Evolutionary conservation across 2,113 vertebrate species (phyloP).

Genomic region (Dipodomys spectabilis): DNA sequence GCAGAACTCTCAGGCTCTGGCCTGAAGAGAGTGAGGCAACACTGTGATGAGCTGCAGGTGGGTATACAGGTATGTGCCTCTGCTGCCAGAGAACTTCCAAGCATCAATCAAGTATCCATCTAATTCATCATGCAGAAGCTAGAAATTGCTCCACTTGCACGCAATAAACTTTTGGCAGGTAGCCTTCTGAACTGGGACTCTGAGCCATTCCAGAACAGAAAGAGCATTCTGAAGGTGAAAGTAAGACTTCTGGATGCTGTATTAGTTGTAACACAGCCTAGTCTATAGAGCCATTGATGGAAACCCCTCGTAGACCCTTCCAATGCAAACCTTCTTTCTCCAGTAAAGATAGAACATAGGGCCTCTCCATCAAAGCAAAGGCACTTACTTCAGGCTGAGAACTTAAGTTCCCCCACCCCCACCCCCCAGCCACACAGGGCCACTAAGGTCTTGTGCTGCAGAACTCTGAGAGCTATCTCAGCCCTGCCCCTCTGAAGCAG

Average conservation of each 20-base stretch:
- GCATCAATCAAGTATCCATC: background rate
- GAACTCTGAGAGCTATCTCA: background rate
- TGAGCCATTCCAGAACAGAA: background rate
- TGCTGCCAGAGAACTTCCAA: background rate
- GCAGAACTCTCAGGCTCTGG: background rate
- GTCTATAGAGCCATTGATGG: background rate
- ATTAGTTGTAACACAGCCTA: background rate
- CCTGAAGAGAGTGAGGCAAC: background rate
- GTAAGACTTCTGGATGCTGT: background rate
- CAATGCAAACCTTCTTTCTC: background rate
- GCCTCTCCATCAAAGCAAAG: background rate
- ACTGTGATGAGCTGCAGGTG: background rate
- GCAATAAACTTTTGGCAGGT: background rate
- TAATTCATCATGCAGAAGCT: background rate
- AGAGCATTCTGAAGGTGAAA: background rate
- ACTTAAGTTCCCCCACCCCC: background rate
- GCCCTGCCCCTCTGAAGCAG: background rate
- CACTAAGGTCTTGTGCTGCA: background rate
- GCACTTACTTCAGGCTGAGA: background rate
- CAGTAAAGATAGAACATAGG: background rate
- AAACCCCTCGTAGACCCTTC: background rate
- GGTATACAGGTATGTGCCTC: background rate
- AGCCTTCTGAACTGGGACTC: background rate
- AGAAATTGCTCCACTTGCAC: slow-evolving; percentile 30
- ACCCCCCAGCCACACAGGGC: background rate